Base-by-base conservation (phyloP, 2,888 invertebrate genomes). In the Salpingus planirostris region DNA sequence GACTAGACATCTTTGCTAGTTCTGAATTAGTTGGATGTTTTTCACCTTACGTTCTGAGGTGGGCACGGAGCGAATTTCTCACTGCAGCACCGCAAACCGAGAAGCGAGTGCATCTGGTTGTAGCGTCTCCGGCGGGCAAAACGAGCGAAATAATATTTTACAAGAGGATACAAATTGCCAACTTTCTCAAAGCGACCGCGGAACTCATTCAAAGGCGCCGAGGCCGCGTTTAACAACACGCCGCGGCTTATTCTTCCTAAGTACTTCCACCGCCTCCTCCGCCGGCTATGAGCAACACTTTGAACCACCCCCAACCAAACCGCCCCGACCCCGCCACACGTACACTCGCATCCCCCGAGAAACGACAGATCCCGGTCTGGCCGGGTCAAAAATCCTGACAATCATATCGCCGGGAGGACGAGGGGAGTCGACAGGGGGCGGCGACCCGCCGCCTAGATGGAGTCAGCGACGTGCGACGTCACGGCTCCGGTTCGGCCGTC, bases 381-480 rank as follows among this genome's bases (percentile, higher is more conserved):
- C n/a, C n/a, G n/a, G n/a, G n/a, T n/a, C n/a, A n/a, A n/a, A n/a
- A n/a, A n/a, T n/a, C n/a, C n/a, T n/a, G n/a, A n/a, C n/a, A n/a
- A n/a, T n/a, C n/a, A n/a, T n/a, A n/a, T n/a, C n/a, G n/a, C n/a
- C n/a, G n/a, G n/a, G n/a, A n/a, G n/a, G n/a, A n/a, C n/a, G n/a
- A n/a, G n/a, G n/a, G n/a, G n/a, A n/a, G n/a, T n/a, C n/a, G n/a
- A n/a, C n/a, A n/a, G n/a, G n/a, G n/a, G n/a, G n/a, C n/a, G n/a
- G n/a, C n/a, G n/a, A n/a, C n/a, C n/a, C n/a, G n/a, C n/a, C n/a
- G n/a, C n/a, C n/a, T n/a, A 63, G 65, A 63, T 62, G 64, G 64
- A 67, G 62, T 65, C 66, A 64, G 60, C 64, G 64, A 65, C 54
- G 65, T 66, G 66, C 63, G 66, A 66, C 68, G 68, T 68, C 67